A percentile compares a stretch with the other conserved stretches of the same genome.
phyloP scores from a whole-genome alignment of 2,888 invertebrate genomes.

The Cynaeus angustus region DNA sequence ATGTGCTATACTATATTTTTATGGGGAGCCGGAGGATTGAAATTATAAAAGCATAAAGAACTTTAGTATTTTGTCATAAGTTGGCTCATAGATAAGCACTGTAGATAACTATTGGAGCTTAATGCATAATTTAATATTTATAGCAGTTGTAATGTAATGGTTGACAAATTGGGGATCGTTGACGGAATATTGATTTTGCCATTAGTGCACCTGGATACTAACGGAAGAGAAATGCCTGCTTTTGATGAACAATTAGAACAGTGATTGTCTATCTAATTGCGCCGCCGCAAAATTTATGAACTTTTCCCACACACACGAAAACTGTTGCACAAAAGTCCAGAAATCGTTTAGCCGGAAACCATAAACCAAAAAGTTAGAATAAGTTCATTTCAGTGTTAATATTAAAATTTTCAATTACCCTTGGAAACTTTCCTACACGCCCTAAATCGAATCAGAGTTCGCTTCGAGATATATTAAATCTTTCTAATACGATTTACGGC shows the following conservation, averaged over 20 bases:
- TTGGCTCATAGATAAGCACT: slow-evolving; percentile 53
- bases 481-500: slow-evolving; percentile 46
- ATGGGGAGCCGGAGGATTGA: slow-evolving; percentile 43
- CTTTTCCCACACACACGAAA: slow-evolving; percentile 19
- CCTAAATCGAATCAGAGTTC: slow-evolving; percentile 50
- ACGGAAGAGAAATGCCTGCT: slow-evolving; percentile 53
- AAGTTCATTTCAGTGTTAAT: slow-evolving; percentile 61
- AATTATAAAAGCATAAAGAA: slow-evolving; percentile 49
- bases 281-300: slow-evolving; percentile 42
- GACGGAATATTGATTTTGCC: slow-evolving; percentile 63
- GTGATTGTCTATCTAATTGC: slow-evolving; percentile 49
- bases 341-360: slow-evolving; percentile 52
- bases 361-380: slow-evolving; percentile 59
- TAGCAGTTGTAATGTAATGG: slow-evolving; percentile 62
- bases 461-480: slow-evolving; percentile 56
- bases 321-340: slow-evolving; percentile 18
- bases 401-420: slow-evolving; percentile 63
- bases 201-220: slow-evolving; percentile 63
- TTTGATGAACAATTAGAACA: slow-evolving; percentile 56
- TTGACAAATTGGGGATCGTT: slow-evolving; percentile 64
- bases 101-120: slow-evolving; percentile 56
- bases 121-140: slow-evolving; percentile 63
- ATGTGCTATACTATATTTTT: slow-evolving; percentile 39
- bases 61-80: slow-evolving; percentile 45
- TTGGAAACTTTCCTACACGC: slow-evolving; percentile 55